Evolutionary conservation across 2,888 invertebrate genomes (phyloP).

Genomic region (Oscheius onirici): DNA sequence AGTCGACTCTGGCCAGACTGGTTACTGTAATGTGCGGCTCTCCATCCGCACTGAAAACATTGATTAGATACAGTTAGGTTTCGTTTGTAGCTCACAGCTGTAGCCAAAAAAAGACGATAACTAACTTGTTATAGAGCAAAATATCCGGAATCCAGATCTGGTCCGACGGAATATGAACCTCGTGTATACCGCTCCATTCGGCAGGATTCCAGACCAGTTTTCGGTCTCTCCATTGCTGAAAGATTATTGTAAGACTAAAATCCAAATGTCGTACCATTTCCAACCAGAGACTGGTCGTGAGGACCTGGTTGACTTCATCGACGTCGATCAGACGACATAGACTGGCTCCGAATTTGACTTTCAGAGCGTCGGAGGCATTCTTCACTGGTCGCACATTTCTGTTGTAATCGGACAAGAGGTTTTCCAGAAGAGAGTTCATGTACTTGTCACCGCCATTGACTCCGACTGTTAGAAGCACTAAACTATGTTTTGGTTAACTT

Average conservation of each 20-base stretch:
- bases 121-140: conserved; percentile 87
- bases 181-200: conserved; percentile 92
- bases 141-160: conserved; percentile 96
- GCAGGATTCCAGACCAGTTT: conserved; percentile 89
- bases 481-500: no score
- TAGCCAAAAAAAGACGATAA: background rate
- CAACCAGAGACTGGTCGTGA: conserved; percentile 62
- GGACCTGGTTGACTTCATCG: conserved; percentile 60
- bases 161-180: conserved; percentile 92
- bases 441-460: conserved; percentile 37
- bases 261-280: conserved; percentile 49
- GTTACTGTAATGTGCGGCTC: conserved; percentile 60
- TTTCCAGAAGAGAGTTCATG: conserved; percentile 51
- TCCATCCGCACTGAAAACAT: conserved; percentile 58
- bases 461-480: background rate
- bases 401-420: conserved; percentile 54
- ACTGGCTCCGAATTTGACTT: conserved; percentile 57
- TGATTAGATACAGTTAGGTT: no score
- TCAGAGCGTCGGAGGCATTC: conserved; percentile 55
- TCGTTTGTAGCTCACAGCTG: background rate
- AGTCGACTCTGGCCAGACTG: conserved; percentile 55
- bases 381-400: conserved; percentile 55
- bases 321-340: conserved; percentile 60
- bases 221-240: conserved; percentile 87
- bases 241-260: background rate